Base-by-base conservation (phyloP, 1,140 invertebrate genomes). In the Lithobius niger region DNA sequence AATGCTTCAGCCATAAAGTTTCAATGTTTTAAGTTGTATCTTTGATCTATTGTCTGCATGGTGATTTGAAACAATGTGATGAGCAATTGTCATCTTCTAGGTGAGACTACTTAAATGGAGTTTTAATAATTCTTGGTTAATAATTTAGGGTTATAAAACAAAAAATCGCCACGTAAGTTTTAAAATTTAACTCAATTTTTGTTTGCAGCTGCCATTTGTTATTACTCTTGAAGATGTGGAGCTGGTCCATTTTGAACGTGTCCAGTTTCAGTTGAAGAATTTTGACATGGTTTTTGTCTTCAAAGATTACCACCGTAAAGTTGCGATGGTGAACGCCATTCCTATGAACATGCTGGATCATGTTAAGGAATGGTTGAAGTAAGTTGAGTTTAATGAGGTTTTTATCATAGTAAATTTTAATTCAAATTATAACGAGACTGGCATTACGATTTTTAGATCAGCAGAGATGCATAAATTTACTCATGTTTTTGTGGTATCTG, bases 241-340 rank as follows among this genome's bases (percentile, higher is more conserved):
- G 70, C 69, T 99, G 54, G 94, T 99, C 0, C 95, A 99, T 69
- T 99, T 99, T 75, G 97, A 99, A 72, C 78, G 97, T 71, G 96
- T 99, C 2, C 90, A 94, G 66, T 98, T 99, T 69, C 92, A 97
- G 67, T 74, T 99, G 56, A 97, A 97, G 71, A 99, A 98, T 70
- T 99, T 99, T 69, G 97, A 99, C 72, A 99, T 99, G 92, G 88
- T 99, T 24, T 99, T 99, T 69, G 88, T 99, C 27, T 99, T 98
- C 66, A 99, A 99, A 74, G 94, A 99, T 73, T 99, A 99, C 70
- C 77, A 81, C 45, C 82, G 84, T 64, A 97, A 97, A 74, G 83
- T 88, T 1, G 82, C 90, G 0, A 96, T 95, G 86, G 86, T 99
- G 0, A 97, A 95, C 71, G 90, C 95, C 13, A 91, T 99, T 65